A percentile compares a stretch with the other conserved stretches of the same genome.
Conservation (phyloP, 2,888 invertebrate species). For the Euclidia mi region DNA sequence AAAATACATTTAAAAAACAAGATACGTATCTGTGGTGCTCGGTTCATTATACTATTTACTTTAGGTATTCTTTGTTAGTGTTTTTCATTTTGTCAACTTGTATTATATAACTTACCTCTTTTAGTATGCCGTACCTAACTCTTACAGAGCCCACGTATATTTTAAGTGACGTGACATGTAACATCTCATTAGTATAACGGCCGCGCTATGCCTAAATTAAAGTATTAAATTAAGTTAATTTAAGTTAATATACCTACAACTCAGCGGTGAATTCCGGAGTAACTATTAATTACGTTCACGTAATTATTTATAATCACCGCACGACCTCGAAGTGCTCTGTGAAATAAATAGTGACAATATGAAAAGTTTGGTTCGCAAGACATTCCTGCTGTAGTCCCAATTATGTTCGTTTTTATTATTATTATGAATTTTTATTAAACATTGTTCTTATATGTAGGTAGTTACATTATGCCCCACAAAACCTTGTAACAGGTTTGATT, state of each 20-base stretch:
- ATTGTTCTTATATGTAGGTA: no score
- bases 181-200: conserved; percentile 48
- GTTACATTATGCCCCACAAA: no score
- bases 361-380: conserved; percentile 25
- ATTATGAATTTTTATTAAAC: no score
- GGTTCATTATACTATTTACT: conserved; percentile 55
- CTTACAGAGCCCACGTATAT: conserved; percentile 45
- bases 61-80: conserved; percentile 50
- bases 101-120: conserved; percentile 39
- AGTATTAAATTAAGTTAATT: conserved; percentile 25
- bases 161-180: conserved; percentile 47
- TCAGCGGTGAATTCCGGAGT: no score
- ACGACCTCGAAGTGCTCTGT: no score
- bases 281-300: no score
- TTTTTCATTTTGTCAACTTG: conserved; percentile 43
- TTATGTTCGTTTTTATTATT: no score
- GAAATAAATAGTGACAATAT: conserved; percentile 15
- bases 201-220: conserved; percentile 41
- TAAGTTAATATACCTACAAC: no score
- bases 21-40: conserved; percentile 44
- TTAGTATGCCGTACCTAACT: conserved; percentile 42
- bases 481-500: no score
- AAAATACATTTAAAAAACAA: conserved; percentile 37
- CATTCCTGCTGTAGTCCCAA: conserved; percentile 11
- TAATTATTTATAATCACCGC: no score